A percentile compares a stretch with the other conserved stretches of the same genome.
These are phyloP conservation scores for Cheilinus undulatus DNA, from an alignment of 2,113 vertebrate species.

Conservation along the genomic window DNA sequence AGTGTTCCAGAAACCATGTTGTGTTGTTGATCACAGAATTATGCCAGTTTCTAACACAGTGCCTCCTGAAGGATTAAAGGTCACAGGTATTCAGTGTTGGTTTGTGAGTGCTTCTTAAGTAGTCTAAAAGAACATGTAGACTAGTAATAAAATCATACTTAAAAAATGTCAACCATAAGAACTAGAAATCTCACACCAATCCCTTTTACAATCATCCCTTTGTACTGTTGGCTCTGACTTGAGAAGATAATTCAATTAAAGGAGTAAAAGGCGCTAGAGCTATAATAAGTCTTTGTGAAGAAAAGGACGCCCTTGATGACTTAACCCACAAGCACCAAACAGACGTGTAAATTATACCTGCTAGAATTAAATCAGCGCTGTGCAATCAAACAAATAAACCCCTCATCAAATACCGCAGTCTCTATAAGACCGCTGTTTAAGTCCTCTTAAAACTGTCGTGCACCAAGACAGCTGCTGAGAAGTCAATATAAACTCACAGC, in stretches of 20 bases:
- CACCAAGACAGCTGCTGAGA: constrained; percentile 5
- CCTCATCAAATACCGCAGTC: constrained; percentile 13
- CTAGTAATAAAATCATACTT: no score
- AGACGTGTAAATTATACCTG: constrained; percentile 19
- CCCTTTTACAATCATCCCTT: constrained; percentile 1
- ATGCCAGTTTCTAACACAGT: no score
- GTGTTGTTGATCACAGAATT: no score
- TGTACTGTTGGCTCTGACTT: constrained; percentile 14
- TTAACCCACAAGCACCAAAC: constrained; percentile 18
- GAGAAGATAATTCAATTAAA: constrained; percentile 16
- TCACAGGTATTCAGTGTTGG: no score
- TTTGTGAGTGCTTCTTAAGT: no score
- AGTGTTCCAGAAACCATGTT: no score
- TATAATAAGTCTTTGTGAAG: constrained; percentile 13
- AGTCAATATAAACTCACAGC: neutral
- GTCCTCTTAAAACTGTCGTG: constrained; percentile 1
- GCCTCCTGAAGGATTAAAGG: no score
- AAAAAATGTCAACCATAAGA: no score
- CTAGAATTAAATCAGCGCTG: constrained; percentile 1
- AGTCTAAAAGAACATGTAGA: no score
- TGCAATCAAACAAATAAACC: constrained; percentile 39
- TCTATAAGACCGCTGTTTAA: neutral
- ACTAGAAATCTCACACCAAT: no score
- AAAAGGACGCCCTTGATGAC: constrained; percentile 1
- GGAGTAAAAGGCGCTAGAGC: constrained; percentile 14